Conservation (phyloP, 2,113 vertebrate species). For the mouse (Mus musculus) region DNA sequence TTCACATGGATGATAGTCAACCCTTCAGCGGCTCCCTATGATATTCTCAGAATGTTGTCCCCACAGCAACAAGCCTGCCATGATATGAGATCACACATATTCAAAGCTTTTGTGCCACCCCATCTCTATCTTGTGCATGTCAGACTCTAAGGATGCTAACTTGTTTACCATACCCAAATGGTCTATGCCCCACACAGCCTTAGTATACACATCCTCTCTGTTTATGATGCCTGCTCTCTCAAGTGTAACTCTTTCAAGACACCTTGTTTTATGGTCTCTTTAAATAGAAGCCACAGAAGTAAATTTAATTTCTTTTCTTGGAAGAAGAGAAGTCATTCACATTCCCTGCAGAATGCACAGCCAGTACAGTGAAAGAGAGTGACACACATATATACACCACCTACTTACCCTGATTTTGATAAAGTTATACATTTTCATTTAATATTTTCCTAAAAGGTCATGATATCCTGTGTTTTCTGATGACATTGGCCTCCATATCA, state of each 20-base stretch:
- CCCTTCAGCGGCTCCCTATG: neutral
- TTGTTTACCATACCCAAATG: neutral
- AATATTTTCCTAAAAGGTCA: neutral
- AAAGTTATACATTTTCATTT: neutral
- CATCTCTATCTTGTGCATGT: neutral
- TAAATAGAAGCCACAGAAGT: slow-evolving; percentile 11
- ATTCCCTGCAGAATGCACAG: neutral
- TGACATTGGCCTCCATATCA: neutral
- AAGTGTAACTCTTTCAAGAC: neutral
- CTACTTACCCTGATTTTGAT: neutral
- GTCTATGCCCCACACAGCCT: neutral
- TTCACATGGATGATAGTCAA: neutral
- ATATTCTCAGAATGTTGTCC: neutral
- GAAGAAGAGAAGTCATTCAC: neutral
- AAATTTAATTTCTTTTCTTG: neutral
- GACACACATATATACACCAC: neutral
- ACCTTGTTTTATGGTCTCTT: neutral
- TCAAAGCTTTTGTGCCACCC: neutral
- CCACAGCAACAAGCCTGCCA: neutral
- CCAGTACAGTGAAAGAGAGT: neutral
- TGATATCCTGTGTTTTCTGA: neutral
- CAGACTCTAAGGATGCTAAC: neutral
- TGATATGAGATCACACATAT: neutral
- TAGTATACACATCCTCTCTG: neutral
- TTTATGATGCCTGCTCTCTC: neutral